These are phyloP conservation scores for Mustelus asterias DNA, from an alignment of 2,113 vertebrate genomes.

Conservation along the genomic window DNA sequence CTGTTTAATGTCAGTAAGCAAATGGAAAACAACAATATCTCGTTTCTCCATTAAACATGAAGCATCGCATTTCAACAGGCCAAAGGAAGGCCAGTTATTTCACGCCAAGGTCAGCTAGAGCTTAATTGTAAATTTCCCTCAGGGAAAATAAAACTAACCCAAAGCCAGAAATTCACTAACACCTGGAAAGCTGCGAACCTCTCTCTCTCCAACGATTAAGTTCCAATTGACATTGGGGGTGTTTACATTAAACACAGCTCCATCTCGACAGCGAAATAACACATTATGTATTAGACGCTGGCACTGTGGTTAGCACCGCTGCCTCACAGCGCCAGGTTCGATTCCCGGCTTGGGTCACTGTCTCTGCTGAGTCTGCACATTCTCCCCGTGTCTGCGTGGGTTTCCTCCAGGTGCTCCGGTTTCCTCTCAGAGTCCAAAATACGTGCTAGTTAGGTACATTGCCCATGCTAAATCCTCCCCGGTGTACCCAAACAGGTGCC, in stretches of 20 bases:
- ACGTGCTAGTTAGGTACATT: no score
- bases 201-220: not conserved
- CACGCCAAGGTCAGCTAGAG: not conserved
- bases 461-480: no score
- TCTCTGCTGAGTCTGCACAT: no score
- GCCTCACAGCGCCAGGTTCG: no score
- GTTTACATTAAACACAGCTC: not conserved
- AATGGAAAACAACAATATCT: not conserved
- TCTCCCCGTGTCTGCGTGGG: no score
- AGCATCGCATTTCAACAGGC: not conserved
- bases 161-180: not conserved
- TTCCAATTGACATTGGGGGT: not conserved
- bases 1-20: not conserved
- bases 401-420: no score
- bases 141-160: not conserved
- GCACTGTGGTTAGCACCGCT: no score
- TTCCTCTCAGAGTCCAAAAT: no score
- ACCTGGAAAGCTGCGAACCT: not conserved
- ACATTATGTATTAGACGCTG: not conserved
- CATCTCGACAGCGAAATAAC: not conserved
- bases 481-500: no score
- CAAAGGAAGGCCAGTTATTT: not conserved
- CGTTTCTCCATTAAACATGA: not conserved
- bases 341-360: no score
- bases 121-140: not conserved